Evolutionary conservation across 2,888 invertebrate genomes (phyloP).

Genomic region (Lobophora halterata): DNA sequence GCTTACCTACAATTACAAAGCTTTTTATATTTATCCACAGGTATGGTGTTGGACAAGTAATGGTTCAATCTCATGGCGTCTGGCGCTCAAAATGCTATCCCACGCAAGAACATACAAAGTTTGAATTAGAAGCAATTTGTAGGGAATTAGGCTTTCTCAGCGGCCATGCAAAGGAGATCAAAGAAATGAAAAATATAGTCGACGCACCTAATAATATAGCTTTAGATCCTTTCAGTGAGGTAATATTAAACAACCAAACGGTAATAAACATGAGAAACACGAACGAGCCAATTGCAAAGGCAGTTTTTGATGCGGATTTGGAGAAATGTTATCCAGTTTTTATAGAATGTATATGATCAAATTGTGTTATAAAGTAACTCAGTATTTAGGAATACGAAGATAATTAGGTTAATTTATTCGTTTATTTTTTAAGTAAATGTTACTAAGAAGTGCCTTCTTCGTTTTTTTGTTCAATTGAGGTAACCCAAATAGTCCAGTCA

Average conservation of each 20-base stretch:
- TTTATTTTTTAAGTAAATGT: no score
- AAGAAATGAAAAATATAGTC: slow-evolving; percentile 38
- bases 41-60: slow-evolving; percentile 83
- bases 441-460: no score
- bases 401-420: background rate
- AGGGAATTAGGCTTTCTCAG: slow-evolving; percentile 81
- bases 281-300: slow-evolving; percentile 57
- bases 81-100: slow-evolving; percentile 87
- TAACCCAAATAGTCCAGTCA: no score
- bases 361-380: background rate
- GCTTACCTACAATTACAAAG: background rate
- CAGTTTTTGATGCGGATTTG: slow-evolving; percentile 45
- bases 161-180: slow-evolving; percentile 72
- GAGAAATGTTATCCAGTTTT: slow-evolving; percentile 67
- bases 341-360: slow-evolving; percentile 64
- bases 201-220: slow-evolving; percentile 52
- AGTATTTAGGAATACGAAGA: slow-evolving; percentile 1
- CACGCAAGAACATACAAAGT: slow-evolving; percentile 71
- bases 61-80: slow-evolving; percentile 83
- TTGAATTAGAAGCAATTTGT: slow-evolving; percentile 82
- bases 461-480: no score
- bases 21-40: slow-evolving; percentile 48
- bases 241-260: slow-evolving; percentile 63
- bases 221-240: slow-evolving; percentile 58
- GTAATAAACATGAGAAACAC: slow-evolving; percentile 61